Evolutionary conservation across 1,140 invertebrate species (phyloP).

Genomic region (Trichonephila clavipes): DNA sequence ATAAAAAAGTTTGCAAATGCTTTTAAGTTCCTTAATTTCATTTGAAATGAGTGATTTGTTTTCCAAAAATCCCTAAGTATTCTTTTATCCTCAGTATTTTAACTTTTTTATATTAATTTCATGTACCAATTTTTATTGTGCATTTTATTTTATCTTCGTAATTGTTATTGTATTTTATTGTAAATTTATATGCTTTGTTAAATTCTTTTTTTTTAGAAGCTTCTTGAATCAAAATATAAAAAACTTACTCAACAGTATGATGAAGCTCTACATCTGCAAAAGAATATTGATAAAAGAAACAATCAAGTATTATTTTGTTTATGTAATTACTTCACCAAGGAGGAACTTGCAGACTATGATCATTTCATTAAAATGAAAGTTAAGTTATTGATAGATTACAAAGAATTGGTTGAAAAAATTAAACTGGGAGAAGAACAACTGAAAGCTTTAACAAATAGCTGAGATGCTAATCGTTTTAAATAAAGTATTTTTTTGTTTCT

Average conservation of each 20-base stretch:
- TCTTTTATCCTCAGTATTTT: too few relatives aligned
- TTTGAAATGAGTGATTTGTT: too few relatives aligned
- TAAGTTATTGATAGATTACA: conserved; percentile 90
- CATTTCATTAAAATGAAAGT: conserved; percentile 95
- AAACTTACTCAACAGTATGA: conserved; percentile 89
- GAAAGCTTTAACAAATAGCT: conserved; percentile 86
- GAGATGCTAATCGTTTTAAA: not conserved
- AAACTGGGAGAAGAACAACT: conserved; percentile 92
- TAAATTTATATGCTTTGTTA: too few relatives aligned
- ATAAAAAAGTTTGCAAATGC: too few relatives aligned
- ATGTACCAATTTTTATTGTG: too few relatives aligned
- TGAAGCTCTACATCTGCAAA: conserved; percentile 91
- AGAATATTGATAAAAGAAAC: conserved; percentile 90
- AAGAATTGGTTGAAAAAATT: conserved; percentile 93
- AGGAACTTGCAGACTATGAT: conserved; percentile 91
- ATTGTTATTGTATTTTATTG: too few relatives aligned
- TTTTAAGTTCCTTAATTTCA: too few relatives aligned
- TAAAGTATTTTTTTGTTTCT: not conserved
- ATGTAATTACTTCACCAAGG: conserved; percentile 87
- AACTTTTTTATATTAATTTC: too few relatives aligned
- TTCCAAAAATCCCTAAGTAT: too few relatives aligned
- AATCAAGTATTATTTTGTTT: conserved; percentile 87
- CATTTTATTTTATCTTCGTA: too few relatives aligned
- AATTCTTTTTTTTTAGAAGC: not conserved
- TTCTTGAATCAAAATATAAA: conserved; percentile 86